Evolutionary conservation across 2,888 invertebrate species (phyloP).

Genomic region (Erebia ligea): DNA sequence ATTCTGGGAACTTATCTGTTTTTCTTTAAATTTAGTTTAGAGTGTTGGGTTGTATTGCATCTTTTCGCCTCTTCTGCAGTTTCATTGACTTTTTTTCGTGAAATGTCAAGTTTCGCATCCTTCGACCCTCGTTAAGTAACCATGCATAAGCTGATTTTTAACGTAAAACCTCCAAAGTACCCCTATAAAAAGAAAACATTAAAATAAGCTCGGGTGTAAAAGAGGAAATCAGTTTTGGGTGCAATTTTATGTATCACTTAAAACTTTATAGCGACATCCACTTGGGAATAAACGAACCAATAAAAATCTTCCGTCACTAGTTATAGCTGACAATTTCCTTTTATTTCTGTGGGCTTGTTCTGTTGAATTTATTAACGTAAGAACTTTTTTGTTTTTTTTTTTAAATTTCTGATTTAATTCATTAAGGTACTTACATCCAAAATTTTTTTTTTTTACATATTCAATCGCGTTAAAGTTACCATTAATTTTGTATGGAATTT

Average conservation of each 20-base stretch:
- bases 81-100: too few species aligned
- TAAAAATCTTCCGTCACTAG: neutral
- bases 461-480: too few species aligned
- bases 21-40: too few species aligned
- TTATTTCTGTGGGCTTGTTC: neutral
- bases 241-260: constrained; percentile 18
- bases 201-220: constrained; percentile 12
- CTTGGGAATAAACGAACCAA: constrained; percentile 3
- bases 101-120: neutral
- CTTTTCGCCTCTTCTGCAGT: too few species aligned
- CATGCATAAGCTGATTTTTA: neutral
- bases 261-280: constrained; percentile 17
- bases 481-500: too few species aligned
- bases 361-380: too few species aligned
- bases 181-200: constrained; percentile 14
- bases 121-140: neutral
- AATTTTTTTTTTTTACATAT: too few species aligned
- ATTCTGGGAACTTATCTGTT: too few species aligned
- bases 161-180: neutral
- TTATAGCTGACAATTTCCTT: constrained; percentile 1
- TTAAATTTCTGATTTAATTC: too few species aligned
- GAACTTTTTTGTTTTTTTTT: too few species aligned
- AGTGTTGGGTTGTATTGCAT: too few species aligned
- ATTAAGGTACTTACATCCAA: too few species aligned
- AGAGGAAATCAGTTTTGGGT: constrained; percentile 18